Evolutionary conservation across 2,113 vertebrate species (phyloP).

Genomic region (Paramormyrops kingsleyae): DNA sequence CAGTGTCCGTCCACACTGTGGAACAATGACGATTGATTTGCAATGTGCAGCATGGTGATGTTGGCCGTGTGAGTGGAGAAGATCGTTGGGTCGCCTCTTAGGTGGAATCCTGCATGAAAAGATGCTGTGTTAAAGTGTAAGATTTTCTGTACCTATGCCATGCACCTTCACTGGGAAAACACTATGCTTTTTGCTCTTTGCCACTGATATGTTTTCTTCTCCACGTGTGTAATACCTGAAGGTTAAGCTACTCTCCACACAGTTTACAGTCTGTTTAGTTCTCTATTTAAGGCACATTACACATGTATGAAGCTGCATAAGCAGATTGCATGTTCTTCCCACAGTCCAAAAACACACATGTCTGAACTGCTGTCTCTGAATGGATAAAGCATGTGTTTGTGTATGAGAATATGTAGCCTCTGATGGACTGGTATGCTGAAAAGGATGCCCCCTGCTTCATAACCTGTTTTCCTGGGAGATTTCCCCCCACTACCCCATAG

Average conservation of each 20-base stretch:
- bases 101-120: neutral
- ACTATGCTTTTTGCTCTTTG: neutral
- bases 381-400: neutral
- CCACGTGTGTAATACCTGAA: neutral
- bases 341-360: neutral
- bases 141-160: neutral
- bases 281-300: neutral
- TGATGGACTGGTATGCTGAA: neutral
- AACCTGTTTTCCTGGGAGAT: neutral
- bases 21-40: neutral
- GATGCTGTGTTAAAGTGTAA: neutral
- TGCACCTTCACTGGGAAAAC: neutral
- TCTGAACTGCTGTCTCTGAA: neutral
- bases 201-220: neutral
- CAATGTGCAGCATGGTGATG: neutral
- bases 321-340: neutral
- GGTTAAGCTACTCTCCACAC: neutral
- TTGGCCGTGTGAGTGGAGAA: neutral
- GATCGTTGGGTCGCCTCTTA: neutral
- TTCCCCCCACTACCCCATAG: neutral
- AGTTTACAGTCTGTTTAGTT: neutral
- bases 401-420: neutral
- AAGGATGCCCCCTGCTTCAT: neutral
- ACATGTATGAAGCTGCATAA: neutral
- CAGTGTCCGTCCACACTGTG: neutral